Conservation (phyloP, 2,113 vertebrate species). For the Okapia johnstoni region DNA sequence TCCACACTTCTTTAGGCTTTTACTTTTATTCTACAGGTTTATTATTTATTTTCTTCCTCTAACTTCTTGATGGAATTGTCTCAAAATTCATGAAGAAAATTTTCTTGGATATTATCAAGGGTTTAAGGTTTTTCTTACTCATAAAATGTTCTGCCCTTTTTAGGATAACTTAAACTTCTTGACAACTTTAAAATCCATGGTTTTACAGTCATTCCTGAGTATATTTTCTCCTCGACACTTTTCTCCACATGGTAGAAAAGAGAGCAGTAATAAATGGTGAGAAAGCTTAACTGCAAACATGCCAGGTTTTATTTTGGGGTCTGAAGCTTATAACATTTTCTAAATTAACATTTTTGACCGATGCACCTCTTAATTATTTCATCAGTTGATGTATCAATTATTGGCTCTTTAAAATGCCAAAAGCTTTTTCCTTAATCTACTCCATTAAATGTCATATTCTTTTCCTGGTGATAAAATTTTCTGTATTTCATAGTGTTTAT, state of each 20-base stretch:
- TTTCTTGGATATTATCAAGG: not conserved
- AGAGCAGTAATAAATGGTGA: not conserved
- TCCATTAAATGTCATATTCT: not conserved
- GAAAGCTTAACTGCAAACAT: not conserved
- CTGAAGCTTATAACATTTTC: not conserved
- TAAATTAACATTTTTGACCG: not conserved
- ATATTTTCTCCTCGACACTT: conserved; percentile 1
- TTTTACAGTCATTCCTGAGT: not conserved
- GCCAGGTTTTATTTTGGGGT: not conserved
- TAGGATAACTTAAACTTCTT: conserved; percentile 29
- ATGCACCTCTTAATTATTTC: not conserved
- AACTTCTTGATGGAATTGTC: not conserved
- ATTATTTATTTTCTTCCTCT: not conserved
- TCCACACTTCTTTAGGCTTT: not conserved
- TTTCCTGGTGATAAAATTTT: not conserved
- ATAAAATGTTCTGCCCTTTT: not conserved
- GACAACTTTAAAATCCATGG: not conserved
- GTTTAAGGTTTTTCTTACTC: not conserved
- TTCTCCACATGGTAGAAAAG: not conserved
- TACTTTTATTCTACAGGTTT: not conserved
- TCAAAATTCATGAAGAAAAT: not conserved
- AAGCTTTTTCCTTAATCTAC: not conserved
- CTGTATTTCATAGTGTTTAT: not conserved
- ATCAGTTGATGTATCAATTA: not conserved
- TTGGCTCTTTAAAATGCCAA: not conserved